phyloP scores from a whole-genome alignment of 2,888 invertebrate genomes.

The Andricus curvator region DNA sequence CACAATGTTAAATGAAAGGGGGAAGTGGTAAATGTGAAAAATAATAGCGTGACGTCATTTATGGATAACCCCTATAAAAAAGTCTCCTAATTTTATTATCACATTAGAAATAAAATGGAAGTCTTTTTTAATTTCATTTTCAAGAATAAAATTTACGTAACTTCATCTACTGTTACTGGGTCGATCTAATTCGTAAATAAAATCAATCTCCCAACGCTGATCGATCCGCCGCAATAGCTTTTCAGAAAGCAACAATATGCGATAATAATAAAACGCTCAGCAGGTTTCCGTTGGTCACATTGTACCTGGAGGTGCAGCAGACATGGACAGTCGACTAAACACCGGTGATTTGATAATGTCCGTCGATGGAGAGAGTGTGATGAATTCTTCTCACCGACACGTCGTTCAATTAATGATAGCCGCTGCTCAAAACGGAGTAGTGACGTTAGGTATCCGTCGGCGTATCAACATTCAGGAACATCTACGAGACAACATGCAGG shows the following conservation, averaged over 20 bases:
- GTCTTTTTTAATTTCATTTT: too few relatives aligned
- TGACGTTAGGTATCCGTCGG: conserved; percentile 87
- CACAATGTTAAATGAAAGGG: too few relatives aligned
- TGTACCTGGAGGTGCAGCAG: conserved; percentile 96
- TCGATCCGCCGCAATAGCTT: neutral
- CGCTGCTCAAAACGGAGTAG: conserved; percentile 92
- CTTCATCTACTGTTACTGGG: neutral
- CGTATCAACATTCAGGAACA: conserved; percentile 80
- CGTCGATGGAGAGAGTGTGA: conserved; percentile 92
- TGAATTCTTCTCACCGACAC: conserved; percentile 93
- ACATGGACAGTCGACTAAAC: conserved; percentile 92
- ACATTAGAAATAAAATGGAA: too few relatives aligned
- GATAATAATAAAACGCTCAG: conserved; percentile 65
- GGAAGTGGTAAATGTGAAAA: too few relatives aligned
- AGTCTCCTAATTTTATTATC: too few relatives aligned
- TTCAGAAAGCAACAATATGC: conserved; percentile 37
- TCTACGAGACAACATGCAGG: conserved; percentile 76
- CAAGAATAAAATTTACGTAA: too few relatives aligned
- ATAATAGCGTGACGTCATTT: too few relatives aligned
- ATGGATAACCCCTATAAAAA: too few relatives aligned
- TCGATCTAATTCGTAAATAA: neutral
- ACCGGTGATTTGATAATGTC: conserved; percentile 97
- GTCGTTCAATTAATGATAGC: conserved; percentile 95
- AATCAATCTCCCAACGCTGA: neutral
- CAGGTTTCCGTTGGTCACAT: conserved; percentile 97